Evolutionary conservation across 2,888 invertebrate species (phyloP), one percentile per base, ranked within the genome.

Genomic region (Cepaea hortensis): DNA sequence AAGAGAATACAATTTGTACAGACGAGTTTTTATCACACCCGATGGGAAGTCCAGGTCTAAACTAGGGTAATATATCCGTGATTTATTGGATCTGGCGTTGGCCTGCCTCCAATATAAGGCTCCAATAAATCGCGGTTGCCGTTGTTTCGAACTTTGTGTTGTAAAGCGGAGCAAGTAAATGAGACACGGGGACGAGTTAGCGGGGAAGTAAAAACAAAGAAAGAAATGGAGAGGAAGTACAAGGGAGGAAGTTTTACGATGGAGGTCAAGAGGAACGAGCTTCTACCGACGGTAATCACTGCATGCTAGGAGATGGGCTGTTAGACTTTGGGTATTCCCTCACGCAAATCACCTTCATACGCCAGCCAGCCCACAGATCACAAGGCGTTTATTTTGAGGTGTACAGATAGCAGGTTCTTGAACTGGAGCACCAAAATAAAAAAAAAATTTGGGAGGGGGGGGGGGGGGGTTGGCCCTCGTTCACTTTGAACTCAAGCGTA

Each of bases 51-150:
- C 62, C 3, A 61, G 62, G 62, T 61, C 46, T 9, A 84, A 73
- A 84, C 75, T 55, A 61, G 62, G 75, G 83, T 48, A 75, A 75
- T 84, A 84, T 84, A 84, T 84, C 83, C 35, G 62, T 62, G 75
- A 84, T 84, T 84, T 84, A 84, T 84, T 84, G 62, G 75, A 15
- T 3, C 23, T 50, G 6, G 55, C 6, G 11, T 23, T 50, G 7
- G 81, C 72, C n/a, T n/a, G 50, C 13, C 18, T 20, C 46, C 73
- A n/a, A 62, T 73, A 23, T 75, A 75, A 55, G 73, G 75, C 65
- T 75, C 62, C 62, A 62, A 84, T 84, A 84, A 84, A 84, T 55
- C 23, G n/a, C 20, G 9, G 46, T 50, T 23, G 5, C 68, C 48
- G 48, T 81, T 81, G 81, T 68, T 68, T 1, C 50, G 5, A 50